Conservation (phyloP, 2,888 invertebrate genomes). For the Ophion costatus region DNA sequence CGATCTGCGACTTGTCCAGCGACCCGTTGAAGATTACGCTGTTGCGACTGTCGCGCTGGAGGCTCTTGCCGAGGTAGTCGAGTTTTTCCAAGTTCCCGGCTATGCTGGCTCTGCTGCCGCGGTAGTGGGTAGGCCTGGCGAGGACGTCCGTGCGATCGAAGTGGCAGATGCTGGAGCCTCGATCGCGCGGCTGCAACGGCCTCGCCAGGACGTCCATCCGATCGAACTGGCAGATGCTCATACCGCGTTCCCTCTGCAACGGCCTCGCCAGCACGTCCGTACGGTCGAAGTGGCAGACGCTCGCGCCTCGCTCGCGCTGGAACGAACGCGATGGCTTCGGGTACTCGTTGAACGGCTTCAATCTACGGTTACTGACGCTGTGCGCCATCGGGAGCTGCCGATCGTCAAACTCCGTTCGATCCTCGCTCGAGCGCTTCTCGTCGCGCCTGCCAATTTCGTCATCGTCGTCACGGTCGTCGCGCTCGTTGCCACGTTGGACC, state of each 20-base stretch:
- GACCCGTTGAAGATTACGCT: slow-evolving; percentile 59
- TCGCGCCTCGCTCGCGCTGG: slow-evolving; percentile 76
- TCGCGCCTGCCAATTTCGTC: slow-evolving; percentile 50
- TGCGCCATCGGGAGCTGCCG: slow-evolving; percentile 41
- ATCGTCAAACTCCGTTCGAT: slow-evolving; percentile 39
- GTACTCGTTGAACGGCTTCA: slow-evolving; percentile 65
- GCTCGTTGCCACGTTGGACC: slow-evolving; percentile 45
- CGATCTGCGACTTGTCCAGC: slow-evolving; percentile 49
- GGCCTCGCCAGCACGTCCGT: slow-evolving; percentile 74
- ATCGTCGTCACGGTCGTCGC: slow-evolving; percentile 50
- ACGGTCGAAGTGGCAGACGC: slow-evolving; percentile 75
- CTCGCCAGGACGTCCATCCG: slow-evolving; percentile 70
- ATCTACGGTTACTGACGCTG: slow-evolving; percentile 46
- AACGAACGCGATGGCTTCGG: slow-evolving; percentile 68
- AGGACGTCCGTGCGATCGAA: slow-evolving; percentile 74
- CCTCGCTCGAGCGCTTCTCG: background rate
- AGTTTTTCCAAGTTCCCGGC: slow-evolving; percentile 73
- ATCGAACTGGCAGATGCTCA: slow-evolving; percentile 77
- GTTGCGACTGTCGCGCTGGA: slow-evolving; percentile 69
- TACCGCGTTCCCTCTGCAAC: slow-evolving; percentile 74
- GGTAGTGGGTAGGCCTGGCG: slow-evolving; percentile 57
- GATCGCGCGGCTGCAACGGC: slow-evolving; percentile 71
- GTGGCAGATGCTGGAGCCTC: slow-evolving; percentile 75
- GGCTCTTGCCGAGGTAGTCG: slow-evolving; percentile 61
- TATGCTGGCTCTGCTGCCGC: slow-evolving; percentile 72